These are phyloP conservation scores for Riptortus pedestris DNA, from an alignment of 1,140 invertebrate species.

Conservation along the genomic window DNA sequence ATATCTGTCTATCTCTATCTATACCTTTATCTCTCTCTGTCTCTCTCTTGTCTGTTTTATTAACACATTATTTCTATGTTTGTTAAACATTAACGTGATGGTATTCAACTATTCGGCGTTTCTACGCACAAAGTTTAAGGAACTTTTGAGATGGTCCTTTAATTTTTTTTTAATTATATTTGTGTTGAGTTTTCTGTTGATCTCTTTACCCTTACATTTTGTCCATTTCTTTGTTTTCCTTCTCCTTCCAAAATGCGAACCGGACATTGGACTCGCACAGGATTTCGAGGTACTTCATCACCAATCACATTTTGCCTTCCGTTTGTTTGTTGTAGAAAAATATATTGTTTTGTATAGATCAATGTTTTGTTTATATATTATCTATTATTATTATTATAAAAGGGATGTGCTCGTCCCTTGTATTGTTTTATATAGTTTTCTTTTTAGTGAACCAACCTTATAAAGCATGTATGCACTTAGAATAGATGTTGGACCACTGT, in stretches of 20 bases:
- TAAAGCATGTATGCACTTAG: conserved; percentile 31
- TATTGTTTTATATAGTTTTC: conserved; percentile 20
- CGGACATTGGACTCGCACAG: conserved; percentile 46
- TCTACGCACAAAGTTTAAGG: conserved; percentile 49
- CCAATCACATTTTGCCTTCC: conserved; percentile 20
- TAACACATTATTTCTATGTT: conserved; percentile 16
- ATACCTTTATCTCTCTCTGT: conserved; percentile 1
- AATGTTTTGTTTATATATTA: conserved; percentile 24
- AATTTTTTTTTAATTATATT: conserved; percentile 32
- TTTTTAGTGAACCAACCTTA: conserved; percentile 23
- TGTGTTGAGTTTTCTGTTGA: conserved; percentile 27
- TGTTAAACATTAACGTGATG: conserved; percentile 11
- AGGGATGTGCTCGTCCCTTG: conserved; percentile 17
- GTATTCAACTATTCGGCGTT: conserved; percentile 9
- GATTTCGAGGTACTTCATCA: conserved; percentile 55
- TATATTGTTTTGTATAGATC: conserved; percentile 22
- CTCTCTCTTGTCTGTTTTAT: conserved; percentile 13
- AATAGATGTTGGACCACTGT: conserved; percentile 29
- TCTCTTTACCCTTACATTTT: conserved; percentile 32
- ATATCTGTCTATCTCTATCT: conserved; percentile 19
- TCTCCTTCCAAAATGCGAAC: conserved; percentile 34
- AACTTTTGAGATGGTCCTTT: conserved; percentile 97
- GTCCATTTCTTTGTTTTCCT: conserved; percentile 45
- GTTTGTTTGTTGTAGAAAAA: conserved; percentile 29
- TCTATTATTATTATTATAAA: conserved; percentile 19